Evolutionary conservation across 92 coral and sea anemone genomes (phyloP).

Genomic region (Porites lobata): DNA sequence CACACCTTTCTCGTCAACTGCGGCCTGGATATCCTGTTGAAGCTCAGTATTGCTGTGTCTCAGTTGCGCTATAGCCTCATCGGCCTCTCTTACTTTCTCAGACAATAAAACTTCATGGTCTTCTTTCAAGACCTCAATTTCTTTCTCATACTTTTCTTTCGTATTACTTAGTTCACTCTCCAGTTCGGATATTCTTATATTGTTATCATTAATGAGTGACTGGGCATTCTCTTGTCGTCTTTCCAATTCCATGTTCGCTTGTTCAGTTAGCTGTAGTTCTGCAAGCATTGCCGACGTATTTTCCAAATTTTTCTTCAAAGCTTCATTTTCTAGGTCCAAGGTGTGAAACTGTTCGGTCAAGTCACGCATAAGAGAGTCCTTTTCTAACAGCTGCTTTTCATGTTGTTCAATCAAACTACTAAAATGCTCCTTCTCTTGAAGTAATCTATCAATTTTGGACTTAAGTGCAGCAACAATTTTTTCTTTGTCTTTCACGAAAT

Average conservation of each 20-base stretch:
- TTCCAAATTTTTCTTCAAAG: slow-evolving; percentile 13
- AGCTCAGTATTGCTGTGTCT: slow-evolving; percentile 30
- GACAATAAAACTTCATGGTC: slow-evolving; percentile 31
- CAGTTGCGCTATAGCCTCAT: slow-evolving; percentile 32
- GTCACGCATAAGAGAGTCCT: slow-evolving; percentile 68
- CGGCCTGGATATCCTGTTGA: slow-evolving; percentile 11
- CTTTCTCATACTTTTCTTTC: slow-evolving; percentile 30
- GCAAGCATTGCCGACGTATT: slow-evolving; percentile 8
- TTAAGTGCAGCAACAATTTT: slow-evolving; percentile 50
- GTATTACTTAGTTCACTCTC: slow-evolving; percentile 9
- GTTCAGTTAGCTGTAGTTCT: slow-evolving; percentile 1
- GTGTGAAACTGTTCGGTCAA: slow-evolving; percentile 38
- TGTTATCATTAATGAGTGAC: slow-evolving; percentile 44
- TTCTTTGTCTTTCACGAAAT: slow-evolving; percentile 71
- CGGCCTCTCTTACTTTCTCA: slow-evolving; percentile 46
- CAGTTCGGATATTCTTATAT: slow-evolving; percentile 28
- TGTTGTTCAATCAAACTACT: slow-evolving; percentile 53
- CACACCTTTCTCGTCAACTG: slow-evolving; percentile 9
- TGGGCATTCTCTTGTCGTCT: slow-evolving; percentile 25
- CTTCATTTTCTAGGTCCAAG: slow-evolving; percentile 30
- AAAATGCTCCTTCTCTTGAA: slow-evolving; percentile 69
- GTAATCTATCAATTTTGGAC: slow-evolving; percentile 44
- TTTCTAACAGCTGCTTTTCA: slow-evolving; percentile 68
- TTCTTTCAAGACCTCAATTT: slow-evolving; percentile 36
- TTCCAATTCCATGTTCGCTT: slow-evolving; percentile 57